Evolutionary conservation across 1,140 invertebrate genomes (phyloP), one percentile per base, ranked within the genome.

Genomic region (Aethina tumida): DNA sequence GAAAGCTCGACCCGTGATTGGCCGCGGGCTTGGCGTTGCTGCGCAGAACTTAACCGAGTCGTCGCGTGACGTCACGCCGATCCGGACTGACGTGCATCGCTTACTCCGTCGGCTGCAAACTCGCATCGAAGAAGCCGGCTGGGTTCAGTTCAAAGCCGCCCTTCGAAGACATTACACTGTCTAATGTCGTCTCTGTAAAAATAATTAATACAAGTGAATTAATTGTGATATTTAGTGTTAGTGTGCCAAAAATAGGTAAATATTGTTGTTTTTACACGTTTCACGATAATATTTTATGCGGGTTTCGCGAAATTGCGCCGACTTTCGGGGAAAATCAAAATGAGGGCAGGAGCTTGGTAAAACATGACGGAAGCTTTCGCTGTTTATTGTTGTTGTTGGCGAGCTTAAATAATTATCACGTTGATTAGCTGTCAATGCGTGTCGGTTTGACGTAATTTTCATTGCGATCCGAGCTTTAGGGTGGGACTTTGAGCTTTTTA

Each of bases 201-300:
- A 56, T 43, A 43, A 42, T 31, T 39, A 46, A 48, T 43, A 43
- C 48, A 53, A 55, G 57, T 59, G 54, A 58, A 55, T 49, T 46
- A 47, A 59, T 62, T 62, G 58, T 62, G 59, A 62, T 62, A 62
- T 52, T 55, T 59, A 56, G 54, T 60, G 46, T 46, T 55, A 59
- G 55, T 59, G 59, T 62, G 59, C 59, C 59, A 62, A 62, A 62
- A n/a, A 56, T 54, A 60, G 58, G 59, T 62, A 60, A 59, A 36
- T 56, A 50, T 38, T 34, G 42, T 13, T 24, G 34, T 24, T 12
- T 29, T 26, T 22, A 21, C n/a, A 2, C 32, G 3, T 33, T 9
- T 36, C 28, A 41, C 19, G 18, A 15, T 21, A 14, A 15, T 5
- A 34, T 41, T 39, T 47, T 13, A 3, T 6, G 16, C n/a, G 7